phyloP scores from a whole-genome alignment of 2,113 vertebrate species.

The Dinomys branickii region DNA sequence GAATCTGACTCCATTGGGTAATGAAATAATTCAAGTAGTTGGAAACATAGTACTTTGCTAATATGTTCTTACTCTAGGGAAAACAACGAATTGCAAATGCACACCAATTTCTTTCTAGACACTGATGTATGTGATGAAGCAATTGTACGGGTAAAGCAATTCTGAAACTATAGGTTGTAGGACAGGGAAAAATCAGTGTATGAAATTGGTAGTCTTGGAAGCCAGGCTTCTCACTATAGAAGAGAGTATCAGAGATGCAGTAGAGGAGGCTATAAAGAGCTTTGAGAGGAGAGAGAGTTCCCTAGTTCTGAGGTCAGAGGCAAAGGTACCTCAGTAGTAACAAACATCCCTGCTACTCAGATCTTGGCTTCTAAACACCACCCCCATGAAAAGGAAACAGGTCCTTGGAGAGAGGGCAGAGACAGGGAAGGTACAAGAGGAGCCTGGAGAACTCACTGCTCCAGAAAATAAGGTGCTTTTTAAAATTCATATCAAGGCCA shows the following conservation, averaged over 20 bases:
- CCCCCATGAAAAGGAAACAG: background rate
- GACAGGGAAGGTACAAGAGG: background rate
- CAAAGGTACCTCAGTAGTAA: background rate
- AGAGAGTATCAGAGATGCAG: background rate
- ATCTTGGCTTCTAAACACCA: background rate
- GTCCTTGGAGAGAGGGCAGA: background rate
- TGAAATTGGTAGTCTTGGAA: background rate
- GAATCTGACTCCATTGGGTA: background rate
- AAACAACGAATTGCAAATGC: background rate
- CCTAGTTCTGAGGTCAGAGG: background rate
- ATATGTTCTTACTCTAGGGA: background rate
- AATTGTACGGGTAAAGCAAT: background rate
- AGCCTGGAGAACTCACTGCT: background rate
- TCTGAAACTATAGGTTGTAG: background rate
- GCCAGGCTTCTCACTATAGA: background rate
- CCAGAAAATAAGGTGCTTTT: background rate
- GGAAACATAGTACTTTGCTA: background rate
- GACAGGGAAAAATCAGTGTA: background rate
- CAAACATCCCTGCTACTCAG: background rate
- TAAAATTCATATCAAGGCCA: background rate
- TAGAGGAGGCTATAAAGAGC: background rate
- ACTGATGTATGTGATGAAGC: background rate
- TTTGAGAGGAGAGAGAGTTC: background rate
- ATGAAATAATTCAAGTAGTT: background rate
- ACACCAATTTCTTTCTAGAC: background rate